Percentiles rank a stretch among this genome's conserved stretches.
These are phyloP conservation scores for Anoplophora glabripennis DNA, from an alignment of 1,140 invertebrate genomes.

Conservation along the genomic window DNA sequence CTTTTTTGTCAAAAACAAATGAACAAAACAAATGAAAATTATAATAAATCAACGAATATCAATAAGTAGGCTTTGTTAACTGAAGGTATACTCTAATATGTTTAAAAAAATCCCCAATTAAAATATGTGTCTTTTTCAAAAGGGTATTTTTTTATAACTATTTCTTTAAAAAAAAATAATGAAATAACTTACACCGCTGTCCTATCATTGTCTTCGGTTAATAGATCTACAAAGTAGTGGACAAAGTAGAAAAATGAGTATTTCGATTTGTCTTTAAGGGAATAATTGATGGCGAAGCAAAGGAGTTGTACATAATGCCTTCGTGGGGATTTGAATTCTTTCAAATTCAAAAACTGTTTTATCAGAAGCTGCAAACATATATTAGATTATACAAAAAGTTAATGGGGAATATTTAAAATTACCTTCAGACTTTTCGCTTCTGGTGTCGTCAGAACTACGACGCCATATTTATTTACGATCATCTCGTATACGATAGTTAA, in stretches of 20 bases:
- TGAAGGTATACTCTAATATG: too few relatives aligned
- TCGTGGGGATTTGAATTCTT: background rate
- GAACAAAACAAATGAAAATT: too few relatives aligned
- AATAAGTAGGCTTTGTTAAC: too few relatives aligned
- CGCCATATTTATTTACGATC: conserved; percentile 3
- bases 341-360: conserved; percentile 9
- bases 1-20: too few relatives aligned
- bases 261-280: conserved; percentile 4
- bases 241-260: conserved; percentile 10
- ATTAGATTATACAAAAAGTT: background rate
- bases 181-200: conserved; percentile 11
- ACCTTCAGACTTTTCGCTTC: conserved; percentile 10
- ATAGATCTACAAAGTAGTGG: conserved; percentile 7
- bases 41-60: too few relatives aligned
- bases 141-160: too few relatives aligned
- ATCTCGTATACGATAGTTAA: conserved; percentile 14
- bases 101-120: too few relatives aligned
- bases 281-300: conserved; percentile 1
- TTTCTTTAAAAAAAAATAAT: background rate
- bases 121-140: too few relatives aligned
- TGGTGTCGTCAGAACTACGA: conserved; percentile 2
- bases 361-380: conserved; percentile 6
- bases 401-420: background rate
- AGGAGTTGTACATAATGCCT: conserved; percentile 3
- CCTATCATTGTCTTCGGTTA: conserved; percentile 5